phyloP scores from a whole-genome alignment of 2,797 vertebrate species.

The Falco columbarius region DNA sequence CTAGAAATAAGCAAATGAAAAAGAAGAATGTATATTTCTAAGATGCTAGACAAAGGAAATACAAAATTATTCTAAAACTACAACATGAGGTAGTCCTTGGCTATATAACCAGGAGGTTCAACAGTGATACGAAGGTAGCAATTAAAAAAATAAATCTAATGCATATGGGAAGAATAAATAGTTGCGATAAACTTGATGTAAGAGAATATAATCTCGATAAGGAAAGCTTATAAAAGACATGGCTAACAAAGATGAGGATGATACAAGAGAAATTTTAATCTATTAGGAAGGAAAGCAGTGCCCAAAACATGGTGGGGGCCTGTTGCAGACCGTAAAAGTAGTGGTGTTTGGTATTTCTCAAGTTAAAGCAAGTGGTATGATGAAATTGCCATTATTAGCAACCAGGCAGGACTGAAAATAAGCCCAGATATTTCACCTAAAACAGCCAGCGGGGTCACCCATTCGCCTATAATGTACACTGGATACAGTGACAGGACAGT shows the following conservation, averaged over 20 bases:
- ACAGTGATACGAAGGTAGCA: not conserved
- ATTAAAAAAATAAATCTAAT: not conserved
- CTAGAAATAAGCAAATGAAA: not conserved
- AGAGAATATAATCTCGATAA: not conserved
- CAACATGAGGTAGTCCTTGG: not conserved
- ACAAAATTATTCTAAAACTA: not conserved
- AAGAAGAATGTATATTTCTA: not conserved
- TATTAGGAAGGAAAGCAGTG: not conserved
- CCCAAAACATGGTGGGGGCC: fast-evolving
- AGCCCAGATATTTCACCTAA: not conserved
- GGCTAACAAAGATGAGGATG: not conserved
- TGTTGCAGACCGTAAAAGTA: not conserved
- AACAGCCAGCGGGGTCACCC: not conserved
- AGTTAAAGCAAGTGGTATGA: not conserved
- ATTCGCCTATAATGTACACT: not conserved
- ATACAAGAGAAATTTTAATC: not conserved
- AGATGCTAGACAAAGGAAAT: not conserved
- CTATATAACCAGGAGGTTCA: not conserved
- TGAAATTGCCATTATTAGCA: not conserved
- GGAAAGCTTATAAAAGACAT: not conserved
- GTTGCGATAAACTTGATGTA: not conserved
- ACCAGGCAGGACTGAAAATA: not conserved
- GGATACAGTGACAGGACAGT: not conserved
- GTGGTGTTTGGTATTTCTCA: not conserved
- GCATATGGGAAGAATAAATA: not conserved